These are phyloP conservation scores for Scelioninae gen. 1 DNA, from an alignment of 2,888 invertebrate species.

Conservation along the genomic window DNA sequence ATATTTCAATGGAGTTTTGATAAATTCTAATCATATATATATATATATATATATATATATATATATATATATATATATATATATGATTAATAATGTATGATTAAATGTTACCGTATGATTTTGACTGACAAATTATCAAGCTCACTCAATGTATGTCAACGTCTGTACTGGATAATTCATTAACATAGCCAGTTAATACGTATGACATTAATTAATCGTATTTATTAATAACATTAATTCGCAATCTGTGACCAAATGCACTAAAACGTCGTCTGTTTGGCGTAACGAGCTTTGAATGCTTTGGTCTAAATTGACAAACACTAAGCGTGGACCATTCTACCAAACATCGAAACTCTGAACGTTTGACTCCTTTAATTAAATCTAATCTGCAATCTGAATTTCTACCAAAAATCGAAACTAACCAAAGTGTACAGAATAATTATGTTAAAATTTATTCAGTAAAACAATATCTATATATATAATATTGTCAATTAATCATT, in stretches of 20 bases:
- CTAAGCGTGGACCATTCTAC: neutral
- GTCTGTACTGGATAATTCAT: slow-evolving; percentile 13
- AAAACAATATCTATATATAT: no score
- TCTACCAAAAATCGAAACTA: neutral
- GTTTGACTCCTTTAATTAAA: neutral
- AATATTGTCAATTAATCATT: no score
- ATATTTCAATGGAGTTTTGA: no score
- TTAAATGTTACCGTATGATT: neutral
- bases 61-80: no score
- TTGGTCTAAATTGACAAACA: neutral
- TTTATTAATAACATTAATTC: slow-evolving; percentile 49
- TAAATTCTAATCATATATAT: no score
- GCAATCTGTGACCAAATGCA: slow-evolving; percentile 22
- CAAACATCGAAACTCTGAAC: neutral
- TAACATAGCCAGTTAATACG: slow-evolving; percentile 28
- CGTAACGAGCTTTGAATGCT: slow-evolving; percentile 6
- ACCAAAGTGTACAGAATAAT: no score
- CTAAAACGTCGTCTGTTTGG: neutral
- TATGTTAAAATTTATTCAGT: no score
- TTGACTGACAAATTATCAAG: slow-evolving; percentile 14
- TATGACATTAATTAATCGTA: slow-evolving; percentile 43
- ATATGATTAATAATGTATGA: neutral
- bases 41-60: no score
- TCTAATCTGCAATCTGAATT: neutral
- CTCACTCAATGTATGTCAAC: slow-evolving; percentile 19